Base-by-base conservation (phyloP, 2,888 invertebrate species). In the Harpalus rufipes region DNA sequence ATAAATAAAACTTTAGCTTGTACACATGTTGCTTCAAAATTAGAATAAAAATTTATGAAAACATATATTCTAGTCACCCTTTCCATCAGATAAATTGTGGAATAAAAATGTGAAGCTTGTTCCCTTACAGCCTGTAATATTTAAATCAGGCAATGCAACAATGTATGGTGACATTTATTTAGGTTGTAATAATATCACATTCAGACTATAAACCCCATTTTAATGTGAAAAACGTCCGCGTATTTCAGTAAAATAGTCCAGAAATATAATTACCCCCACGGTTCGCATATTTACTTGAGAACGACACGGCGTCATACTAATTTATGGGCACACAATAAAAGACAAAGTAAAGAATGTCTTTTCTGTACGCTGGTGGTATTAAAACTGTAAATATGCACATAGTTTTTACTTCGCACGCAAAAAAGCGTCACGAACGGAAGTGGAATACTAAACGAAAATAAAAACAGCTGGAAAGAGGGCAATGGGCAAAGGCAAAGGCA, bases 341-440 rank as follows among this genome's bases (percentile, higher is more conserved):
- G 72, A 74, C 72, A 74, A 74, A 74, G 72, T 74, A 74, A 74
- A 44, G 72, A 74, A 74, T 74, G 72, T 68, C 68, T 68, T 63
- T 63, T 63, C 63, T 63, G 21, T 25, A 8, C 63, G 63, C 18
- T 18, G 72, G 16, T 44, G 18, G 72, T 74, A 74, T 74, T 74
- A 74, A 74, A 74, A 74, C 72, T 44, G 44, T 74, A 74, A 74
- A 74, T 74, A 74, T 74, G 72, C 72, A 74, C 72, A 74, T 74
- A 74, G 72, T 74, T 74, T 74, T 44, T 16, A 74, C 44, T 74
- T 74, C 44, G 72, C 44, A 68, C 68, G 68, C 68, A 68, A 74
- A 74, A 72, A 74, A 74, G 51, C 44, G 72, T 74, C 72, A 74
- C 72, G 72, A 74, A 74, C 72, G 72, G 72, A 74, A 74, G 72